A percentile compares a stretch with the other conserved stretches of the same genome.
phyloP scores from a whole-genome alignment of 2,113 vertebrate species.

The Smithornis capensis region DNA sequence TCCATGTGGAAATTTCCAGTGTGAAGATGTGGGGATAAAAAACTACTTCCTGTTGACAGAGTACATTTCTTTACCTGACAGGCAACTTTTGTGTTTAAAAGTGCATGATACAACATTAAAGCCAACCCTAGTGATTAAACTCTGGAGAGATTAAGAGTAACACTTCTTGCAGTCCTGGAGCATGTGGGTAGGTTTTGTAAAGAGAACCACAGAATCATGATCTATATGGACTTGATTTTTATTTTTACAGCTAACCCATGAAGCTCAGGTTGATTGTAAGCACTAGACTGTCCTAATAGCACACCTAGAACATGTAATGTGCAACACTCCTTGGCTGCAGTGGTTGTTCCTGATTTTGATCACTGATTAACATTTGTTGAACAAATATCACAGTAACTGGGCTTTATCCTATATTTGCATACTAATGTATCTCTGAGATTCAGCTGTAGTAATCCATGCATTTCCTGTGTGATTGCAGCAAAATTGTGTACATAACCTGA shows the following conservation, averaged over 20 bases:
- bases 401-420: background rate
- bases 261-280: background rate
- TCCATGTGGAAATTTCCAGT: slow-evolving; percentile 12
- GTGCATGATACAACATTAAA: background rate
- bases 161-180: background rate
- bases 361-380: background rate
- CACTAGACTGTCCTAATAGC: background rate
- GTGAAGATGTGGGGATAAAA: background rate
- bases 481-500: background rate
- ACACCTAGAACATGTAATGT: background rate
- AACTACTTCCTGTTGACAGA: background rate
- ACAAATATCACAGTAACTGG: background rate
- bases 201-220: background rate
- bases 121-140: background rate
- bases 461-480: background rate
- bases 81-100: background rate
- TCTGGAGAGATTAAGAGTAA: background rate
- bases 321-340: background rate
- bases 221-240: background rate
- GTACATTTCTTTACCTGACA: background rate
- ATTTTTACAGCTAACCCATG: background rate
- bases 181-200: background rate
- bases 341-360: background rate
- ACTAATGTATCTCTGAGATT: background rate
- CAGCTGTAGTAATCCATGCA: background rate